Conservation (phyloP, 2,888 invertebrate species). For the Dorcus hopei region DNA sequence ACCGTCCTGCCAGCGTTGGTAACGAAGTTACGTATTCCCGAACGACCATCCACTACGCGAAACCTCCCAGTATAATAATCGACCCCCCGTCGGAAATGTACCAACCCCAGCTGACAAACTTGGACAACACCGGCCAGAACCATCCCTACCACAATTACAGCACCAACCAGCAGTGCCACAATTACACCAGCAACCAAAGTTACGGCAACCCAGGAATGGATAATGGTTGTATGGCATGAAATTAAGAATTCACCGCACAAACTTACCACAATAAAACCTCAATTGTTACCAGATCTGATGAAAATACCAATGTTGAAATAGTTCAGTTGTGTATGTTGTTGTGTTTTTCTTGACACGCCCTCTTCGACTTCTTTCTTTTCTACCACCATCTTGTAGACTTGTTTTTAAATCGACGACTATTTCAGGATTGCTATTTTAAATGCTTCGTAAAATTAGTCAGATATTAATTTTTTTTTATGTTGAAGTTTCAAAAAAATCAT, state of each 20-base stretch:
- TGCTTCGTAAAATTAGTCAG: no score
- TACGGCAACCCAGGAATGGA: constrained; percentile 56
- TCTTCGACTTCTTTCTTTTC: no score
- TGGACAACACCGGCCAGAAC: constrained; percentile 46
- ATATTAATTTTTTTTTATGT: no score
- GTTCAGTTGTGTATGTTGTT: background rate
- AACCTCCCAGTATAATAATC: constrained; percentile 52
- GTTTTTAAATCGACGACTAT: background rate
- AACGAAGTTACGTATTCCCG: constrained; percentile 28
- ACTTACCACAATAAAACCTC: constrained; percentile 19
- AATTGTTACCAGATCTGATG: constrained; percentile 47
- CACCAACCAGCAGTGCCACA: constrained; percentile 55
- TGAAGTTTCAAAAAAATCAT: no score
- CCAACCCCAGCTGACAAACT: constrained; percentile 54
- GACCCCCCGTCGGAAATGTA: constrained; percentile 47
- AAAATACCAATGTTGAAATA: constrained; percentile 22
- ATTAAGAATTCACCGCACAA: constrained; percentile 1
- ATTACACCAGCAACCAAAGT: constrained; percentile 55
- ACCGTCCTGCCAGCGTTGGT: constrained; percentile 37
- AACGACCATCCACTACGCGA: constrained; percentile 31
- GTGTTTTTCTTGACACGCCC: no score
- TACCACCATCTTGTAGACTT: background rate
- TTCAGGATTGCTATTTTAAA: no score
- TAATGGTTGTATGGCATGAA: constrained; percentile 63
- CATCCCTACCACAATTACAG: constrained; percentile 26